phyloP scores from a whole-genome alignment of 2,113 vertebrate species.

The Nymphicus hollandicus region DNA sequence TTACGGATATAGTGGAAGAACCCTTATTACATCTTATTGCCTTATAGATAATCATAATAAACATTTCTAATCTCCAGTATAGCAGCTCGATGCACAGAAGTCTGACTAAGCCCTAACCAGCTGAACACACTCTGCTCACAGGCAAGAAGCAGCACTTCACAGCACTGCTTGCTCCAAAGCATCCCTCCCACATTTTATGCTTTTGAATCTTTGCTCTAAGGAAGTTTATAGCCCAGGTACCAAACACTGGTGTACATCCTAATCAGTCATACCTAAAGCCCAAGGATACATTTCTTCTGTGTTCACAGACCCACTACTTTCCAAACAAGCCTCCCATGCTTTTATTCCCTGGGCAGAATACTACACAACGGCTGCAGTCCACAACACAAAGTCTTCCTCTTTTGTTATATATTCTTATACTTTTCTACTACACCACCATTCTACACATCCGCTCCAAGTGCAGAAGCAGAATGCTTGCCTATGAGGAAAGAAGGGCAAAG shows the following conservation, averaged over 20 bases:
- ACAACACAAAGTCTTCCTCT: not conserved
- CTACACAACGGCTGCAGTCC: not conserved
- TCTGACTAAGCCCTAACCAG: not conserved
- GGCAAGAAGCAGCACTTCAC: not conserved
- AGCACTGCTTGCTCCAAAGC: not conserved
- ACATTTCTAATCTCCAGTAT: not conserved
- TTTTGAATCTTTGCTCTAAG: not conserved
- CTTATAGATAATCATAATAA: not conserved
- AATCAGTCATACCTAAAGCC: not conserved
- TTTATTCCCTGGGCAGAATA: not conserved
- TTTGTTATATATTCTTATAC: not conserved
- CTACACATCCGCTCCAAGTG: not conserved
- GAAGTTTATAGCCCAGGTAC: not conserved
- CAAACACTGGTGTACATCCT: accelerated
- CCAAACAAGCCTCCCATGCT: not conserved
- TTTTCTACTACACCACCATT: not conserved
- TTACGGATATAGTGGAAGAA: not conserved
- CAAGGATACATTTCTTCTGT: not conserved
- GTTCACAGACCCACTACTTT: not conserved
- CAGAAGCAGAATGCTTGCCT: not conserved
- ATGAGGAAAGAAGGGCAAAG: not conserved
- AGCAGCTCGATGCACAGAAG: not conserved
- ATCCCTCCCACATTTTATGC: not conserved
- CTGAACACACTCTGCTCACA: not conserved
- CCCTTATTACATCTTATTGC: not conserved